These are phyloP conservation scores for Marcusenius ussheri DNA, from an alignment of 2,113 vertebrate genomes.

Conservation along the genomic window DNA sequence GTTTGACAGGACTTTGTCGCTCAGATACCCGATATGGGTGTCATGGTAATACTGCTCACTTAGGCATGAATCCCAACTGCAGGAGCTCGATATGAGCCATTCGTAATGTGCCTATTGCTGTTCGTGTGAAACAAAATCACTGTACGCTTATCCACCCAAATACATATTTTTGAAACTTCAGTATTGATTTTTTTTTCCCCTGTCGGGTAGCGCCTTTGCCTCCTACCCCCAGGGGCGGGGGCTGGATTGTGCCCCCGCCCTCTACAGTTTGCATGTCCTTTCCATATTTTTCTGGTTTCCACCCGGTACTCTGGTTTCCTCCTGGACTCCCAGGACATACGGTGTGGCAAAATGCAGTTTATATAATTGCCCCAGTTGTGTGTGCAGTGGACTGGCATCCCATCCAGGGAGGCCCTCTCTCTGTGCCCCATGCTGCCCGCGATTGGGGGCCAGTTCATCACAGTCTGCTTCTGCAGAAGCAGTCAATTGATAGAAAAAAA, in stretches of 20 bases:
- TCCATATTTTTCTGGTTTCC: neutral
- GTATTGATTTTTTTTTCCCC: neutral
- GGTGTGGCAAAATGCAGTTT: neutral
- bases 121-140: neutral
- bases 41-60: neutral
- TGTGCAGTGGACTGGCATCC: neutral
- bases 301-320: neutral
- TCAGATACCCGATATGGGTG: neutral
- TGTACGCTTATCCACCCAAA: neutral
- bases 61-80: neutral
- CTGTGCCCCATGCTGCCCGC: neutral
- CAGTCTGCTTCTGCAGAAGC: neutral
- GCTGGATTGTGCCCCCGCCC: neutral
- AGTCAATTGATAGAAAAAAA: neutral
- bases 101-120: neutral
- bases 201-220: neutral
- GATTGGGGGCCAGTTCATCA: neutral
- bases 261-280: neutral
- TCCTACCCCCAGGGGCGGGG: neutral
- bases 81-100: neutral
- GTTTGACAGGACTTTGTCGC: neutral
- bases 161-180: neutral
- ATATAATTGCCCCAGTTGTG: neutral
- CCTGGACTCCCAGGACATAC: neutral
- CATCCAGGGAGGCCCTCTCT: neutral